Percentiles rank a stretch among this genome's conserved stretches.
Conservation (phyloP, 2,797 vertebrate genomes). For the Scolopax bukidnonensis region DNA sequence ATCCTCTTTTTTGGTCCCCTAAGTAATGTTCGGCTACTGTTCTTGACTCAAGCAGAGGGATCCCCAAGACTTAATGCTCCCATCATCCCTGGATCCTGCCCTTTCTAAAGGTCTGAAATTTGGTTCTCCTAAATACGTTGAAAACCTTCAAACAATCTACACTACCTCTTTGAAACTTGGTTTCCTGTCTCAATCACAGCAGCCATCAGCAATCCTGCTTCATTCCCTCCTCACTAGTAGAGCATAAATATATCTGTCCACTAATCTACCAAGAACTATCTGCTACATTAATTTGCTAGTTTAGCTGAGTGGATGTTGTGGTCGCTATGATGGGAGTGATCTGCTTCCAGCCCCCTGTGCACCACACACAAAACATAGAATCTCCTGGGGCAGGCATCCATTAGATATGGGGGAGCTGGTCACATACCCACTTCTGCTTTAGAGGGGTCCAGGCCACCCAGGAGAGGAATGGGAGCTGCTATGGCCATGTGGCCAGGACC, state of each 20-base stretch:
- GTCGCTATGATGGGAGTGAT: fast-evolving
- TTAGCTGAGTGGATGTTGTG: neutral
- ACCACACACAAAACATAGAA: too few species aligned
- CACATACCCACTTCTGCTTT: fast-evolving
- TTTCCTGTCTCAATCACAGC: neutral
- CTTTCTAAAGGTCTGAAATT: neutral
- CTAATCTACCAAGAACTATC: neutral
- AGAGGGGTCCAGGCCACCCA: fast-evolving
- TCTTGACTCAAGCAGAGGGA: neutral
- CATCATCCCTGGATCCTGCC: neutral
- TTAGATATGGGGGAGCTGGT: fast-evolving
- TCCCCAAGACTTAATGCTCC: fast-evolving
- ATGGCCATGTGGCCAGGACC: neutral
- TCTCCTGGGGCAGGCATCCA: fast-evolving
- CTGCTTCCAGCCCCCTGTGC: fast-evolving
- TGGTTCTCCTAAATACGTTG: fast-evolving
- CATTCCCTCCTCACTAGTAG: neutral
- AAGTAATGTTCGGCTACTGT: neutral
- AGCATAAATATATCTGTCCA: neutral
- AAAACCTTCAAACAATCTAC: neutral
- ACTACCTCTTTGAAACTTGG: neutral
- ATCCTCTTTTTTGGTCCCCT: neutral
- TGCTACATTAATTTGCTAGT: fast-evolving
- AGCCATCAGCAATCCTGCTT: neutral
- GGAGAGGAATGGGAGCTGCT: fast-evolving